Conservation (phyloP, 1,140 invertebrate species). For the Papilio dardanus region DNA sequence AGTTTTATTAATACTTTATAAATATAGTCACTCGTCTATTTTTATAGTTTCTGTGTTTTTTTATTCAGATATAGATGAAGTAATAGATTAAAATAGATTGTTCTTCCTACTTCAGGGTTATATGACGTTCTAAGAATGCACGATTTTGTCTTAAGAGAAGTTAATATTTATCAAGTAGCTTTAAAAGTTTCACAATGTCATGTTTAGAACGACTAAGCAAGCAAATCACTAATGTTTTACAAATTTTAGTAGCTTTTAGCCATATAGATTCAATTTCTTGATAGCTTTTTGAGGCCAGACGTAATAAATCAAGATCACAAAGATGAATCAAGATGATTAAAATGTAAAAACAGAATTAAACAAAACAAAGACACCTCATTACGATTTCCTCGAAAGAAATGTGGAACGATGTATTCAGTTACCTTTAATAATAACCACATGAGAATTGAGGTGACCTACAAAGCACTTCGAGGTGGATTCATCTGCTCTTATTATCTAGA, state of each 20-base stretch:
- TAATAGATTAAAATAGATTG: neutral
- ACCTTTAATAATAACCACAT: constrained; percentile 59
- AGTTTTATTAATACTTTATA: neutral
- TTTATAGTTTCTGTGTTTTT: neutral
- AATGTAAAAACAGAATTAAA: constrained; percentile 42
- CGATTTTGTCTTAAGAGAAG: neutral
- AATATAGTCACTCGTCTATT: neutral
- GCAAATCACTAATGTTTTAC: neutral
- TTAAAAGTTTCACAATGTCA: no score
- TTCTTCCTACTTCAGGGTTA: constrained; percentile 8
- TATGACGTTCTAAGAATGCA: neutral
- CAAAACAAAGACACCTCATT: constrained; percentile 33
- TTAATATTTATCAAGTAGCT: neutral
- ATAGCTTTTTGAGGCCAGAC: neutral
- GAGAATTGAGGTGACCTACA: constrained; percentile 61
- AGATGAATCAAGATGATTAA: constrained; percentile 27
- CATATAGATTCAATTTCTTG: neutral
- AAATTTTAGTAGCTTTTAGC: neutral
- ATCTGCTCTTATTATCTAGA: constrained; percentile 20
- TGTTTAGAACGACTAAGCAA: neutral
- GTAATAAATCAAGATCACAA: neutral
- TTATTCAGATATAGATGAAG: neutral
- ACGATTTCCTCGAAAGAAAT: constrained; percentile 39
- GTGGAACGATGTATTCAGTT: constrained; percentile 54
- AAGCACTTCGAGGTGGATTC: constrained; percentile 4